Evolutionary conservation across 2,113 vertebrate genomes (phyloP).

Genomic region (Mormyrus iriodes): DNA sequence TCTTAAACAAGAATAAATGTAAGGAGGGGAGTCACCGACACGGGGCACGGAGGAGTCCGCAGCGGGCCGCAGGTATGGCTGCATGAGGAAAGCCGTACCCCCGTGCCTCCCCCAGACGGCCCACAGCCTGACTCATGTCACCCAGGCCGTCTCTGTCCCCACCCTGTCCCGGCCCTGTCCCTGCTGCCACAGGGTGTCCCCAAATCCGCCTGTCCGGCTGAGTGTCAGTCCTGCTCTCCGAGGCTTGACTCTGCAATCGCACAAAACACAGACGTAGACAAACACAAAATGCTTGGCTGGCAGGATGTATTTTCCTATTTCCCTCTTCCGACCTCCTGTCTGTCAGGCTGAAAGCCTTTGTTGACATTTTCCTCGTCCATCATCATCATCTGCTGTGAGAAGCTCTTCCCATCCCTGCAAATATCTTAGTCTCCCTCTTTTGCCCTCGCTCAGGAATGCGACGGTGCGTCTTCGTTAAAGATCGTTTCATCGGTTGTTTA

Average conservation of each 20-base stretch:
- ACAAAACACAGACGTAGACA: slow-evolving; percentile 54
- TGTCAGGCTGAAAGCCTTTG: slow-evolving; percentile 3
- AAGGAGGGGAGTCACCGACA: slow-evolving; percentile 30
- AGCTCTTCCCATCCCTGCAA: background rate
- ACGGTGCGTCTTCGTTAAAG: background rate
- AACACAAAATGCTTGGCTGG: slow-evolving; percentile 52
- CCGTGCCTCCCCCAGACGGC: slow-evolving; percentile 30
- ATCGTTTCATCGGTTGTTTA: background rate
- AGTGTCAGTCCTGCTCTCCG: background rate
- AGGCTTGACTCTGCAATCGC: slow-evolving; percentile 21
- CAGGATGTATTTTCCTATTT: slow-evolving; percentile 56
- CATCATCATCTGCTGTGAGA: background rate
- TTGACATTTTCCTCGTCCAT: slow-evolving; percentile 3
- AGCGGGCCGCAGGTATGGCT: slow-evolving; percentile 41
- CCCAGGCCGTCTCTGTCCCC: background rate
- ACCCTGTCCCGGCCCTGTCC: background rate
- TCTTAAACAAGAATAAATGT: slow-evolving; percentile 44
- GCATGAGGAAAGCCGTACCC: slow-evolving; percentile 23
- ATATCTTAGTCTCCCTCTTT: background rate
- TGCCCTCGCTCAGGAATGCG: background rate
- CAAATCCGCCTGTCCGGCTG: slow-evolving; percentile 1
- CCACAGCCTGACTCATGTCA: slow-evolving; percentile 33
- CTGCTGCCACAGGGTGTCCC: background rate
- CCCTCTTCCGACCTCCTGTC: background rate
- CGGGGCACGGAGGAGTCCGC: slow-evolving; percentile 36